Conservation (phyloP, 2,113 vertebrate species). For the Heterocephalus glaber region DNA sequence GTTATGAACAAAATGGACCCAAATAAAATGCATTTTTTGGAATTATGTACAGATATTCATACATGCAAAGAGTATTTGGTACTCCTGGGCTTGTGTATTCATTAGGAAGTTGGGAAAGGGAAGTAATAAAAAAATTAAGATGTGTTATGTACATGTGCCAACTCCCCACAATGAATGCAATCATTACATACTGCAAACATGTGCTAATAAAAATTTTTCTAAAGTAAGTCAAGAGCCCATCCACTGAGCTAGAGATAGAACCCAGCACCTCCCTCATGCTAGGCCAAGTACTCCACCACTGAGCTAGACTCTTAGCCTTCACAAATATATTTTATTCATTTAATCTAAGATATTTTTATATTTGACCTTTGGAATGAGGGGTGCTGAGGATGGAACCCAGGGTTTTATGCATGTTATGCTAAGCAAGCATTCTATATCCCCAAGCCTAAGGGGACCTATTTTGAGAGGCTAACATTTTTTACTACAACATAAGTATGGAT, state of each 20-base stretch:
- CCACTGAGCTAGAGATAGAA: not conserved
- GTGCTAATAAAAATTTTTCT: too few species aligned
- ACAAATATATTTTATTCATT: not conserved
- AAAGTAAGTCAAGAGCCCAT: not conserved
- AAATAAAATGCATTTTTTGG: not conserved
- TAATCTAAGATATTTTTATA: not conserved
- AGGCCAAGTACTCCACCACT: not conserved
- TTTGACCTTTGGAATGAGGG: not conserved
- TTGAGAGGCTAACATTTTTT: slow-evolving; percentile 1
- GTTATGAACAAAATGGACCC: not conserved
- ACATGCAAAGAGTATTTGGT: not conserved
- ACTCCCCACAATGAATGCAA: not conserved
- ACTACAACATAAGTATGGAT: not conserved
- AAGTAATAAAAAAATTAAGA: not conserved
- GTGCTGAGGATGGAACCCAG: not conserved
- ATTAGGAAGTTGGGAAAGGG: not conserved
- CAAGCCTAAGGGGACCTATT: not conserved
- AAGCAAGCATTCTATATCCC: not conserved
- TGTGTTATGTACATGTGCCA: not conserved
- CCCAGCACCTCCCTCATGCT: not conserved
- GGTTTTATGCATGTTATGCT: not conserved
- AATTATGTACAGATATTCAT: not conserved
- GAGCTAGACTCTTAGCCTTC: not conserved
- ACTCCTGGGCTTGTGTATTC: not conserved
- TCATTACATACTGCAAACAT: not conserved